Percentiles rank a stretch among this genome's conserved stretches.
phyloP scores from a whole-genome alignment of 2,797 vertebrate genomes.

The Schizopygopsis malacanthus region DNA sequence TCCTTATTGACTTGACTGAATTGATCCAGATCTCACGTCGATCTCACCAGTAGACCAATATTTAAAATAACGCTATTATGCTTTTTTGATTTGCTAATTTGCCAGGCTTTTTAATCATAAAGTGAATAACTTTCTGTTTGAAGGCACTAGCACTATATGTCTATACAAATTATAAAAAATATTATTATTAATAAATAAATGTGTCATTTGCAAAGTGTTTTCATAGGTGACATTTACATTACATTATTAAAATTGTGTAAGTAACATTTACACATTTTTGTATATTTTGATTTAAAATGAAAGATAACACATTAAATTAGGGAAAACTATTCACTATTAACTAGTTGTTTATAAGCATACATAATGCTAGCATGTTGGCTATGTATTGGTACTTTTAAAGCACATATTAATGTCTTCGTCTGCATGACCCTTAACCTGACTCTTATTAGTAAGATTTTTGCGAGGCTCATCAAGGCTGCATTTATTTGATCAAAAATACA shows the following conservation, averaged over 20 bases:
- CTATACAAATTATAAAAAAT: background rate
- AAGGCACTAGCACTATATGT: background rate
- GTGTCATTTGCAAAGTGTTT: background rate
- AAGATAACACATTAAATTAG: too few relatives aligned
- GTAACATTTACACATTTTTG: background rate
- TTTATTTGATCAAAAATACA: background rate
- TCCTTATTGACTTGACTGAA: constrained; percentile 11
- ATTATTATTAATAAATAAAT: too few relatives aligned
- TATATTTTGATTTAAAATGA: background rate
- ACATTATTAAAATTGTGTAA: background rate
- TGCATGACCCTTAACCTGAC: too few relatives aligned
- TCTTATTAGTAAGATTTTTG: too few relatives aligned
- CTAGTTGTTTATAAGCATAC: too few relatives aligned
- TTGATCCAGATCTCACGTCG: background rate
- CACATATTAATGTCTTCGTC: too few relatives aligned
- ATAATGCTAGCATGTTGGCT: too few relatives aligned
- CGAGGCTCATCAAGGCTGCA: background rate
- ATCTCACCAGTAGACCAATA: background rate
- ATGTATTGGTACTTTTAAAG: too few relatives aligned
- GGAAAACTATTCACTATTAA: too few relatives aligned
- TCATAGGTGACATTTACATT: background rate
- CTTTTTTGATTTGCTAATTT: background rate
- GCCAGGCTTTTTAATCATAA: background rate
- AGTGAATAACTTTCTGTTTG: background rate
- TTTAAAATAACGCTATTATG: background rate